A percentile compares a stretch with the other conserved stretches of the same genome.
These are phyloP conservation scores for Toxostoma redivivum DNA, from an alignment of 2,113 vertebrate genomes.

Conservation along the genomic window DNA sequence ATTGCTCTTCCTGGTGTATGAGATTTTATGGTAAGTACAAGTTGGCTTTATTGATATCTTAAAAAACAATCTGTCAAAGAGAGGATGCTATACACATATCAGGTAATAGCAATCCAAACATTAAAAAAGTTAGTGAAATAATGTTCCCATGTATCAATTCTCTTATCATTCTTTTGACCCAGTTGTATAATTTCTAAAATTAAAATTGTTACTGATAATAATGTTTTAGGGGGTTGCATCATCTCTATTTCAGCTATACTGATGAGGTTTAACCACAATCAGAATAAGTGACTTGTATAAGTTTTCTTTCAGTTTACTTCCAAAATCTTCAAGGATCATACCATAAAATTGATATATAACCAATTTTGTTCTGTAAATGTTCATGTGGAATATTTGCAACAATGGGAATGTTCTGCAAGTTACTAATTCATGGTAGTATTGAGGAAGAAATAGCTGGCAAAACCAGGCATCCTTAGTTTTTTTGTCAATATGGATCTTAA, in stretches of 20 bases:
- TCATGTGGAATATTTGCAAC: background rate
- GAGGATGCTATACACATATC: background rate
- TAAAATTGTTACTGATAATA: rapidly evolving
- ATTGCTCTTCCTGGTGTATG: background rate
- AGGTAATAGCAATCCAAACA: background rate
- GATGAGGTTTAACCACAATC: background rate
- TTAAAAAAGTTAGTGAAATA: background rate
- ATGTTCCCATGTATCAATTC: background rate
- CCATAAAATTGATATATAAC: background rate
- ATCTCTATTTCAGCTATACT: background rate
- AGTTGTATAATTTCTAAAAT: background rate
- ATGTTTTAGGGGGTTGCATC: background rate
- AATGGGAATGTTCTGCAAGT: background rate
- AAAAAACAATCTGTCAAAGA: background rate
- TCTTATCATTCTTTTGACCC: background rate
- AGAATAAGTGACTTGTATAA: background rate
- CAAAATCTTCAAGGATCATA: background rate
- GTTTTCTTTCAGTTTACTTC: background rate
- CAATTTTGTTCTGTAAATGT: background rate
- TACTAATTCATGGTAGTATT: background rate
- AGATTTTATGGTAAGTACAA: background rate
- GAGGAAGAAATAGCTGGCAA: background rate
- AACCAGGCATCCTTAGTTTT: background rate
- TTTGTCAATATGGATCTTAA: background rate
- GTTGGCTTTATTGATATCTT: background rate